These are phyloP conservation scores for Campoletis raptor DNA, from an alignment of 2,888 invertebrate species.

Conservation along the genomic window DNA sequence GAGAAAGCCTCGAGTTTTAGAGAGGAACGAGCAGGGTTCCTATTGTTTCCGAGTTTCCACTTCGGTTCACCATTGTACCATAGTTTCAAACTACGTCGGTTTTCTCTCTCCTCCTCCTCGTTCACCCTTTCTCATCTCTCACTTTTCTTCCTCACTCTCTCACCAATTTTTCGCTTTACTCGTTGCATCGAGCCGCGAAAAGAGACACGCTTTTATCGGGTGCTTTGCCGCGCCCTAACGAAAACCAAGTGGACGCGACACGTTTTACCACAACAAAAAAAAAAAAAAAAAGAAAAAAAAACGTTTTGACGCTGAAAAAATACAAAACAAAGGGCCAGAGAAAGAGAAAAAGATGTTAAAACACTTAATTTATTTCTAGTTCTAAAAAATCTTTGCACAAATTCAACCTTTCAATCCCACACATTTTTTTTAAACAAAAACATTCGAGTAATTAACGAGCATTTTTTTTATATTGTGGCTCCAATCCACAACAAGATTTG, in stretches of 20 bases:
- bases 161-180: conserved; percentile 25
- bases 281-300: conserved; percentile 29
- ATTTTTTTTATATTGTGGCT: background rate
- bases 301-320: conserved; percentile 13
- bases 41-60: conserved; percentile 62
- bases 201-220: conserved; percentile 31
- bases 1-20: conserved; percentile 27
- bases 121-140: conserved; percentile 16
- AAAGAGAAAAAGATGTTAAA: background rate
- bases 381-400: background rate
- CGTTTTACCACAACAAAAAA: conserved; percentile 19
- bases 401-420: background rate
- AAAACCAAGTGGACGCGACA: conserved; percentile 27
- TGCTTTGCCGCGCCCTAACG: background rate
- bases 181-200: conserved; percentile 24
- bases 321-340: background rate
- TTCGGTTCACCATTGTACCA: conserved; percentile 55
- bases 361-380: background rate
- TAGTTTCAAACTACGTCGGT: conserved; percentile 54
- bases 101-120: conserved; percentile 13
- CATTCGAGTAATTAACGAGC: background rate
- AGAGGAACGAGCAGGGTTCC: conserved; percentile 24
- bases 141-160: conserved; percentile 7
- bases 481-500: background rate
- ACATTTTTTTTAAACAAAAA: background rate